These are phyloP conservation scores for Zaprionus gabonicus DNA, from an alignment of 1,140 invertebrate genomes.

Conservation along the genomic window DNA sequence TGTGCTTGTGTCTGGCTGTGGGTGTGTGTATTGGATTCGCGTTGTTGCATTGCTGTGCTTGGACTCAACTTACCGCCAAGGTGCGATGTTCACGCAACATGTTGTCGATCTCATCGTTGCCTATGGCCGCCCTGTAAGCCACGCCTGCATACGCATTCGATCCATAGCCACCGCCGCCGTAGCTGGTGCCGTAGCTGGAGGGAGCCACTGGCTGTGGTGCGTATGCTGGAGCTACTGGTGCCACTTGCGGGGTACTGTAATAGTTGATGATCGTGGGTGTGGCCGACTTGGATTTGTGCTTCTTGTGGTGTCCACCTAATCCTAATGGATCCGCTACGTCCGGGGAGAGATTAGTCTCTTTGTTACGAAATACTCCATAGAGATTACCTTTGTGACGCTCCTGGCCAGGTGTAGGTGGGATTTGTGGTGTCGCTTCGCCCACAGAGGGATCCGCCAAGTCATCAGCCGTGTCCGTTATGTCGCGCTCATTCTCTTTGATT, in stretches of 20 bases:
- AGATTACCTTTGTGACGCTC: conserved; percentile 81
- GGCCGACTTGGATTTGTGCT: conserved; percentile 31
- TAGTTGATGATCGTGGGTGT: conserved; percentile 62
- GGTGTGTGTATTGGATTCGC: conserved; percentile 11
- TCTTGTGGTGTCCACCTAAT: conserved; percentile 61
- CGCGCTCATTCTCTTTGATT: neutral
- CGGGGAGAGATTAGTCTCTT: conserved; percentile 38
- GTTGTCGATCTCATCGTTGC: conserved; percentile 72
- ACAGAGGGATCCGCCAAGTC: conserved; percentile 3
- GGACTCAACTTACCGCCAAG: conserved; percentile 62
- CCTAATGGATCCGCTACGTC: conserved; percentile 50
- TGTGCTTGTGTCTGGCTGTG: conserved; percentile 17
- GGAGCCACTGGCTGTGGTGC: neutral
- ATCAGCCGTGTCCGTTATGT: neutral
- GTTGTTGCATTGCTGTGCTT: neutral
- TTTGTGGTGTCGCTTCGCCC: conserved; percentile 71
- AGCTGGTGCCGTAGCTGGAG: conserved; percentile 55
- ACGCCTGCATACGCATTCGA: conserved; percentile 36
- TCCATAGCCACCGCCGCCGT: conserved; percentile 39
- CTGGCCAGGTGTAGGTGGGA: conserved; percentile 47
- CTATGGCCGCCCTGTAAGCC: conserved; percentile 68
- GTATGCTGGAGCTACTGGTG: neutral
- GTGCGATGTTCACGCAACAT: conserved; percentile 71
- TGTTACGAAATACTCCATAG: conserved; percentile 65
- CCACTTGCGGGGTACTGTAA: conserved; percentile 28